phyloP scores from a whole-genome alignment of 2,797 vertebrate species.

The Pagetopsis macropterus region DNA sequence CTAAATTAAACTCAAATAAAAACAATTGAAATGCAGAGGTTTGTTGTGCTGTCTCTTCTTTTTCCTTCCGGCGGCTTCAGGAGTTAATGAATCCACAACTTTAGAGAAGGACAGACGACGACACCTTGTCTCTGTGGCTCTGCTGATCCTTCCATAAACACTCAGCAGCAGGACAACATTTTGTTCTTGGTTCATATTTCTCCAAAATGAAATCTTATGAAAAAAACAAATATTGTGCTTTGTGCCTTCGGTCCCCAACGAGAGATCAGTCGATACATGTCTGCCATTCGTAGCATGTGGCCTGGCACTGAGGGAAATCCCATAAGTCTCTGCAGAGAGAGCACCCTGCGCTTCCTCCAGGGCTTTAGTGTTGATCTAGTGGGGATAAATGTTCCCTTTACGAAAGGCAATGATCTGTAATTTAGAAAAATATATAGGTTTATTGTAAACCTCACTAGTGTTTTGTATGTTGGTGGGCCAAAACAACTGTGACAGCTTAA shows the following conservation, averaged over 20 bases:
- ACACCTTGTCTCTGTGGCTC: constrained; percentile 21
- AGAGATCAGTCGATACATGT: constrained; percentile 11
- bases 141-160: constrained; percentile 25
- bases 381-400: constrained; percentile 35
- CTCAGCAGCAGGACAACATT: constrained; percentile 19
- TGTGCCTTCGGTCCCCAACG: not conserved
- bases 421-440: constrained; percentile 48
- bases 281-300: constrained; percentile 36
- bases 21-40: constrained; percentile 23
- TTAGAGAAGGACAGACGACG: constrained; percentile 36
- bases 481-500: constrained; percentile 47
- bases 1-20: constrained; percentile 45
- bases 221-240: constrained; percentile 1
- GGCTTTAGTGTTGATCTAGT: constrained; percentile 32
- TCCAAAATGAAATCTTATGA: constrained; percentile 41
- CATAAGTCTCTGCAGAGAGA: constrained; percentile 43
- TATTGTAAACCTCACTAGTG: constrained; percentile 36
- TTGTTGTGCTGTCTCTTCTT: constrained; percentile 32
- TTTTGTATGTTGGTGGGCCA: constrained; percentile 60
- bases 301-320: constrained; percentile 49
- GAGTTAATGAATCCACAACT: constrained; percentile 24
- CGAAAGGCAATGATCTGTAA: constrained; percentile 40
- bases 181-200: constrained; percentile 55
- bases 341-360: constrained; percentile 16
- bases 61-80: constrained; percentile 24